Evolutionary conservation across 1,140 invertebrate species (phyloP).

Genomic region (Protaetia brevitarsis): DNA sequence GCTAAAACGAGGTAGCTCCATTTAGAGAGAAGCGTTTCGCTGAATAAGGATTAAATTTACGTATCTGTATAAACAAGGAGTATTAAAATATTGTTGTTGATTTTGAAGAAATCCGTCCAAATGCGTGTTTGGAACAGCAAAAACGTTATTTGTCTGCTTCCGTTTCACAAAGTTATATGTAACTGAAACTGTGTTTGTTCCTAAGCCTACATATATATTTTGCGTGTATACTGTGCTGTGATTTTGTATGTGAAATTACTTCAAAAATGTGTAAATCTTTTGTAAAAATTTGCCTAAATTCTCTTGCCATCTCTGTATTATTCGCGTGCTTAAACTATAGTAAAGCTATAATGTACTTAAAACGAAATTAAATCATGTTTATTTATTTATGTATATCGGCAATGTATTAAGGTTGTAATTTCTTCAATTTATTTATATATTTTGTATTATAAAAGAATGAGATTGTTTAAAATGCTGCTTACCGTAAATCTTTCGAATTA

Average conservation of each 20-base stretch:
- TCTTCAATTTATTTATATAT: too few species aligned
- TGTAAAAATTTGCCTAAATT: slow-evolving; percentile 45
- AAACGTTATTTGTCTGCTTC: background rate
- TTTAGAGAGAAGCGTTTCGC: background rate
- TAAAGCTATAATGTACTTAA: slow-evolving; percentile 20
- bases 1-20: slow-evolving; percentile 44
- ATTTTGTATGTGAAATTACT: slow-evolving; percentile 43
- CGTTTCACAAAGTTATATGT: background rate
- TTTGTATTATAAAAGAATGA: background rate
- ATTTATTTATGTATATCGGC: slow-evolving; percentile 33
- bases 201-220: slow-evolving; percentile 42
- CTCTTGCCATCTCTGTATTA: slow-evolving; percentile 50
- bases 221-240: slow-evolving; percentile 40
- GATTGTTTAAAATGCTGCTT: slow-evolving; percentile 3
- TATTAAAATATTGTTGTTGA: slow-evolving; percentile 8
- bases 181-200: slow-evolving; percentile 35
- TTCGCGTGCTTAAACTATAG: slow-evolving; percentile 25
- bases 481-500: background rate
- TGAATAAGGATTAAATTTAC: background rate
- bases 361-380: slow-evolving; percentile 28
- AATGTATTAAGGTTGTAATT: background rate
- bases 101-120: slow-evolving; percentile 15
- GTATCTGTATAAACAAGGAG: slow-evolving; percentile 3
- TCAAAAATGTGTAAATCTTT: slow-evolving; percentile 33
- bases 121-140: too few species aligned